These are phyloP conservation scores for Morpho helenor DNA, from an alignment of 2,888 invertebrate genomes.

Conservation along the genomic window DNA sequence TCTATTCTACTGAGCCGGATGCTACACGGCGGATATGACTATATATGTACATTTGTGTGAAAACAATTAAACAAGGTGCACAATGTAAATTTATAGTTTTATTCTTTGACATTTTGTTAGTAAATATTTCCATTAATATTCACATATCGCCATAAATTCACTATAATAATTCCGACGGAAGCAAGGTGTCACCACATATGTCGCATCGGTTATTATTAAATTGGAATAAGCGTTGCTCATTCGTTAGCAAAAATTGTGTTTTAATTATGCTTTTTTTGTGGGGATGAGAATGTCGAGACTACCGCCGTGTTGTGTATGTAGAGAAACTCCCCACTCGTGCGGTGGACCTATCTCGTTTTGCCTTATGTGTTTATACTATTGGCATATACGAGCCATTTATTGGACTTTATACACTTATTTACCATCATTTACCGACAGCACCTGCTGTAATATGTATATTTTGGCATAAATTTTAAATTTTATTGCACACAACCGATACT, in stretches of 20 bases:
- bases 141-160: neutral
- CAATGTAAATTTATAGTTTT: neutral
- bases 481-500: neutral
- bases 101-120: neutral
- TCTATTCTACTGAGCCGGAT: no score
- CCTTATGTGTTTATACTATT: neutral
- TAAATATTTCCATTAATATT: neutral
- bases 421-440: neutral
- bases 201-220: conserved; percentile 1
- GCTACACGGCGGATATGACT: no score
- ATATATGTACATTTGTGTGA: no score
- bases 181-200: neutral
- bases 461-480: neutral
- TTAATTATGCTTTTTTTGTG: conserved; percentile 2
- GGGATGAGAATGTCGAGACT: neutral
- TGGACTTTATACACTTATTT: neutral
- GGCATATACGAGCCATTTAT: neutral
- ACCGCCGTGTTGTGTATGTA: neutral
- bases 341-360: conserved; percentile 1
- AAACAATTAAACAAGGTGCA: no score
- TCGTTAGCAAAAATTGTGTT: neutral
- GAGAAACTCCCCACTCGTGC: neutral
- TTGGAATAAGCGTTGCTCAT: neutral
- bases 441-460: conserved; percentile 3
- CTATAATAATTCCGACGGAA: neutral